These are phyloP conservation scores for Notechis scutatus DNA, from an alignment of 2,113 vertebrate genomes.

Conservation along the genomic window DNA sequence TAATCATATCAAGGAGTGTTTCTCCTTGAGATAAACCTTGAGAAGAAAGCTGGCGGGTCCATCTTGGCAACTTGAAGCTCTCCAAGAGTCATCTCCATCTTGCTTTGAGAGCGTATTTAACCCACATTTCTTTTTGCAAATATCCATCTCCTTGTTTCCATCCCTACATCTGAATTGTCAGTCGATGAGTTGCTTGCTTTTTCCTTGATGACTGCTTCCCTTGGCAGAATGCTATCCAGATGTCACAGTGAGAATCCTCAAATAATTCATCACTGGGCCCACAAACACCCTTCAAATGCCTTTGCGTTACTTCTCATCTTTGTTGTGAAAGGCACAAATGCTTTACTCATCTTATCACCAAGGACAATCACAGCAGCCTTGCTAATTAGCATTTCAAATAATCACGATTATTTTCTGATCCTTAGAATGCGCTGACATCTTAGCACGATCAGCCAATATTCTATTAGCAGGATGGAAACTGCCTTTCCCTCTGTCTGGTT, in stretches of 20 bases:
- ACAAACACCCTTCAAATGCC: not conserved
- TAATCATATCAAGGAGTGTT: not conserved
- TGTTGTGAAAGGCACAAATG: not conserved
- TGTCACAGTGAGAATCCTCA: not conserved
- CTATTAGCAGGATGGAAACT: not conserved
- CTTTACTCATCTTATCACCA: not conserved
- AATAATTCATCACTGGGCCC: not conserved
- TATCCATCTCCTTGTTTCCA: not conserved
- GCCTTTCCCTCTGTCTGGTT: not conserved
- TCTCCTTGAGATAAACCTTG: not conserved
- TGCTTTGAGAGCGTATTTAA: not conserved
- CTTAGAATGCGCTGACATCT: not conserved
- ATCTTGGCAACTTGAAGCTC: not conserved
- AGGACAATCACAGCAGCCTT: not conserved
- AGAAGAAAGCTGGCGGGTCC: not conserved
- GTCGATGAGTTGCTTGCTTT: not conserved
- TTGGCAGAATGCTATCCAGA: not conserved
- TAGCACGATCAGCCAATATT: not conserved
- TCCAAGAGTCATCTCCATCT: not conserved
- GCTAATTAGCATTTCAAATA: not conserved
- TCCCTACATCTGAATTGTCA: not conserved
- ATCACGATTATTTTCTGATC: not conserved
- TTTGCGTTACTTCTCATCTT: not conserved
- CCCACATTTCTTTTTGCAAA: not conserved
- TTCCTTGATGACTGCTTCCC: not conserved